Evolutionary conservation across 2,113 vertebrate species (phyloP).

Genomic region (Alligator mississippiensis): DNA sequence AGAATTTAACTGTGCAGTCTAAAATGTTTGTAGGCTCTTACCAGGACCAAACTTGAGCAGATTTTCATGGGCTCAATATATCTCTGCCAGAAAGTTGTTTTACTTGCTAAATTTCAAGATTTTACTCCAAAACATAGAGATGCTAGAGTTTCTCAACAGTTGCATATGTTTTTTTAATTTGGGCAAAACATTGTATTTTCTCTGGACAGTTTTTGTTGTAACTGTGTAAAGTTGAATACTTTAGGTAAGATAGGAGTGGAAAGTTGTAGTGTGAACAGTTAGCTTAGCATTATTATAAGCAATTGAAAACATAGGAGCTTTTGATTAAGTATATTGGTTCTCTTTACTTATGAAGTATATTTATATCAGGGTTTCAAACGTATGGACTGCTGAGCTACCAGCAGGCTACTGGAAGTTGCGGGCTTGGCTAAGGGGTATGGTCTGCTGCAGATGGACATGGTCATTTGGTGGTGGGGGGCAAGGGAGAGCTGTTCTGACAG

Average conservation of each 20-base stretch:
- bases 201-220: neutral
- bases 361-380: too few species aligned
- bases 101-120: neutral
- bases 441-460: too few species aligned
- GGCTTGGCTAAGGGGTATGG: too few species aligned
- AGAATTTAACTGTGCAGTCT: neutral
- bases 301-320: neutral
- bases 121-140: neutral
- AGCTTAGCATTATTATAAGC: neutral
- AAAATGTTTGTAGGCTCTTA: neutral
- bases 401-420: too few species aligned
- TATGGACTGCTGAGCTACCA: too few species aligned
- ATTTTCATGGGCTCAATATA: neutral
- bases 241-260: neutral
- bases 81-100: fast-evolving
- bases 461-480: too few species aligned
- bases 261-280: neutral
- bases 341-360: neutral
- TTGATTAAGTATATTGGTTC: neutral
- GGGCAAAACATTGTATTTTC: neutral
- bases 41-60: fast-evolving
- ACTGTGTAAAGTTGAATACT: too few species aligned
- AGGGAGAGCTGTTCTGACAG: too few species aligned
- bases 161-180: too few species aligned
- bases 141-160: too few species aligned